A percentile compares a stretch with the other conserved stretches of the same genome.
phyloP scores from a whole-genome alignment of 2,113 vertebrate genomes.

The Theristicus caerulescens region DNA sequence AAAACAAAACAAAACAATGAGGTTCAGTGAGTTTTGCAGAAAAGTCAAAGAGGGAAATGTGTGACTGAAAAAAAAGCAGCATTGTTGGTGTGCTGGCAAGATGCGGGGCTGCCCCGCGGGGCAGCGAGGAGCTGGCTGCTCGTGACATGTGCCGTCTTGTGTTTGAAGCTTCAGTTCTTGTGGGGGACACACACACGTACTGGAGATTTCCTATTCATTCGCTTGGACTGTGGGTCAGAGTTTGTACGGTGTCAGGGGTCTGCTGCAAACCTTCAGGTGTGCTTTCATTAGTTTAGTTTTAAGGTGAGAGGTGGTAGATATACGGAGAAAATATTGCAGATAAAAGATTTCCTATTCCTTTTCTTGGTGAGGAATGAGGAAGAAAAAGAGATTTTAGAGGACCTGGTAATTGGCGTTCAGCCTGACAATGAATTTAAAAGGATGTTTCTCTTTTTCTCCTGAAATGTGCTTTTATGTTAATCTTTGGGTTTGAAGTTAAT shows the following conservation, averaged over 20 bases:
- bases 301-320: background rate
- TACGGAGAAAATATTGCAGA: background rate
- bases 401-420: background rate
- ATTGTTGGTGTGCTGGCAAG: background rate
- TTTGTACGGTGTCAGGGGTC: background rate
- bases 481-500: background rate
- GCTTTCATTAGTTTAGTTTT: background rate
- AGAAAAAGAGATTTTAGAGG: background rate
- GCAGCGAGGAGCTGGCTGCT: background rate
- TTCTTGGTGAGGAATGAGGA: background rate
- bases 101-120: background rate
- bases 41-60: background rate
- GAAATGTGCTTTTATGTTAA: background rate
- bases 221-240: background rate
- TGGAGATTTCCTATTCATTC: background rate
- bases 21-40: background rate
- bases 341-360: background rate
- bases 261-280: background rate
- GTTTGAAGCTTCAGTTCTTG: background rate
- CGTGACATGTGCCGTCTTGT: accelerated
- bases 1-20: background rate
- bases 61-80: background rate
- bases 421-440: background rate
- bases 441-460: background rate
- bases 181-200: accelerated